Conservation (phyloP, 2,888 invertebrate species). For the Eudasyphora cyanicolor region DNA sequence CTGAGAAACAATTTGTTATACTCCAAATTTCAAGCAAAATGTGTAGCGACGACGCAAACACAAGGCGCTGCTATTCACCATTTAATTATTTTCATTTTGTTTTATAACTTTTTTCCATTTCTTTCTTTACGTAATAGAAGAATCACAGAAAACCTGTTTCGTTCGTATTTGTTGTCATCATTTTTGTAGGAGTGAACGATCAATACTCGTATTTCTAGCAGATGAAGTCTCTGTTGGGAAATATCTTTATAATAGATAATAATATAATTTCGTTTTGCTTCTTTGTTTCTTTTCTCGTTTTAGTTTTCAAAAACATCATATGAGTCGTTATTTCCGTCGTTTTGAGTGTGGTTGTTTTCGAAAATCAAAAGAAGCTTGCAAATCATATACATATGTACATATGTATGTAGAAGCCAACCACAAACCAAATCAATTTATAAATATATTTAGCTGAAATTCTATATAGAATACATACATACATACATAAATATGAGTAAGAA, state of each 20-base stretch:
- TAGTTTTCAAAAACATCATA: not conserved
- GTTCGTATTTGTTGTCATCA: not conserved
- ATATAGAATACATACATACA: too few relatives aligned
- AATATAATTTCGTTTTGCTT: not conserved
- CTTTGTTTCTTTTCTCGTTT: not conserved
- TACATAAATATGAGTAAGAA: too few relatives aligned
- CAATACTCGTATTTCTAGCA: not conserved
- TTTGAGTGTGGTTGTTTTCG: too few relatives aligned
- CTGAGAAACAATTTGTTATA: too few relatives aligned
- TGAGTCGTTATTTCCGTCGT: too few relatives aligned
- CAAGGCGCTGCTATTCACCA: not conserved
- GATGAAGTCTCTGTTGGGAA: not conserved
- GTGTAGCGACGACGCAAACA: too few relatives aligned
- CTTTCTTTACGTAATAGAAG: not conserved
- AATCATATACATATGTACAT: too few relatives aligned
- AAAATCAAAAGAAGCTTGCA: too few relatives aligned
- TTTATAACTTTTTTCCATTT: not conserved
- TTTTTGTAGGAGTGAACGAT: not conserved
- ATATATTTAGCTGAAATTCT: too few relatives aligned
- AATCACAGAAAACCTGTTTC: slow-evolving; percentile 13
- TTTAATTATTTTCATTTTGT: slow-evolving; percentile 9
- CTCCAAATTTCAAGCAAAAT: too few relatives aligned
- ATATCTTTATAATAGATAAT: not conserved
- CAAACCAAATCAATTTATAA: too few relatives aligned
- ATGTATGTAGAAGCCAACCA: too few relatives aligned